A percentile compares a stretch with the other conserved stretches of the same genome.
These are phyloP conservation scores for Vultur gryphus DNA, from an alignment of 2,797 vertebrate species.

Conservation along the genomic window DNA sequence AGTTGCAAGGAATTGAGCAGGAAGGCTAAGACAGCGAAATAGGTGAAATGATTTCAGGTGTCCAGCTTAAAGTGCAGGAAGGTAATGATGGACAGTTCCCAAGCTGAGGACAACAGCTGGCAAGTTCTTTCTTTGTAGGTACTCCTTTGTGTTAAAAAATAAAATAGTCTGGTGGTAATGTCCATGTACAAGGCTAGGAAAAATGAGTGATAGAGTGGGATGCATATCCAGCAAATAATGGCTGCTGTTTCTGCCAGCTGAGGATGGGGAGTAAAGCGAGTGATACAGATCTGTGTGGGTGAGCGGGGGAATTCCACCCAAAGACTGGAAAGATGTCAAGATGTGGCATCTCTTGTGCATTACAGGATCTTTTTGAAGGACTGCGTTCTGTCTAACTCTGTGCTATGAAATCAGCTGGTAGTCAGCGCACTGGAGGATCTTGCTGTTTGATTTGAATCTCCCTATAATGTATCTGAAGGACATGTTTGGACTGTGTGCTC, in stretches of 20 bases:
- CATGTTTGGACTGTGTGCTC: neutral
- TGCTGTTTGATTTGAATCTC: neutral
- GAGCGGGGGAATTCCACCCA: neutral
- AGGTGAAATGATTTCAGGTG: neutral
- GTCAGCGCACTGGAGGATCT: neutral
- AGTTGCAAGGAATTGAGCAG: neutral
- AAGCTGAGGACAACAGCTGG: neutral
- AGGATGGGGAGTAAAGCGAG: neutral
- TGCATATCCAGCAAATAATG: neutral
- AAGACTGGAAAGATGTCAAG: neutral
- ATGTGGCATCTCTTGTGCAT: neutral
- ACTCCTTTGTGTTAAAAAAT: neutral
- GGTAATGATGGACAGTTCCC: neutral
- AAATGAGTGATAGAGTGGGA: neutral
- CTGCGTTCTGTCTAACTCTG: neutral
- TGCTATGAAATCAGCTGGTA: neutral
- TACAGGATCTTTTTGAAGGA: neutral
- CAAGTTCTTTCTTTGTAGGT: neutral
- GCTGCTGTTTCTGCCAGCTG: neutral
- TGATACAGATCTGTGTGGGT: neutral
- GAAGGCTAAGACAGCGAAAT: neutral
- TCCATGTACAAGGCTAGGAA: neutral
- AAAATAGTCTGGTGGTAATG: neutral
- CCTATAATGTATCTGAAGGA: neutral
- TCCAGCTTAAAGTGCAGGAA: neutral